A percentile compares a stretch with the other conserved stretches of the same genome.
phyloP scores from a whole-genome alignment of 2,888 invertebrate species.

The Dilophus febrilis region DNA sequence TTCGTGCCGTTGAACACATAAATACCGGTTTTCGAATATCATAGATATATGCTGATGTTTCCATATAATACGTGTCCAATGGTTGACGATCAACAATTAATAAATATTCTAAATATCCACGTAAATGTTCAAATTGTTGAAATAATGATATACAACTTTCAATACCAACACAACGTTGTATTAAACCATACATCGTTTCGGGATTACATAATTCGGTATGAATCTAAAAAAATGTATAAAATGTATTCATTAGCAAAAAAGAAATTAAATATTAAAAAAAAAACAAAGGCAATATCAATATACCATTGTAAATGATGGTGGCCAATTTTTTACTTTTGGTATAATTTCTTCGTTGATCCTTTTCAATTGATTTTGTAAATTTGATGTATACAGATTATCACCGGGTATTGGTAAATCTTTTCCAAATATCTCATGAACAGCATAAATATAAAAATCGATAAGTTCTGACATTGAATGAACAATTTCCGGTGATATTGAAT shows the following conservation, averaged over 20 bases:
- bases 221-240: conserved; percentile 21
- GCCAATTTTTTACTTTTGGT: conserved; percentile 27
- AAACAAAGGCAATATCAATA: neutral
- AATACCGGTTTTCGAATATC: conserved; percentile 76
- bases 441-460: conserved; percentile 83
- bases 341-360: conserved; percentile 59
- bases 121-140: conserved; percentile 69
- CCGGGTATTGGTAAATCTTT: conserved; percentile 37
- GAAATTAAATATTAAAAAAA: neutral
- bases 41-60: conserved; percentile 51
- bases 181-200: conserved; percentile 63
- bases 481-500: conserved; percentile 81
- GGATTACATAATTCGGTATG: conserved; percentile 48
- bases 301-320: conserved; percentile 15
- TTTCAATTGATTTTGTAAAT: conserved; percentile 56
- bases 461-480: conserved; percentile 82
- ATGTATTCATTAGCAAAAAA: conserved; percentile 1
- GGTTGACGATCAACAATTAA: conserved; percentile 50
- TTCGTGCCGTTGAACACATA: conserved; percentile 64
- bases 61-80: conserved; percentile 52
- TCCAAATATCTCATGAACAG: conserved; percentile 74
- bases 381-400: conserved; percentile 43
- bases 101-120: conserved; percentile 69
- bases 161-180: conserved; percentile 76
- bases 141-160: conserved; percentile 85